Evolutionary conservation across 2,797 vertebrate genomes (phyloP), one percentile per base, ranked within the genome.

Genomic region (Neosilurus hyrtlii): DNA sequence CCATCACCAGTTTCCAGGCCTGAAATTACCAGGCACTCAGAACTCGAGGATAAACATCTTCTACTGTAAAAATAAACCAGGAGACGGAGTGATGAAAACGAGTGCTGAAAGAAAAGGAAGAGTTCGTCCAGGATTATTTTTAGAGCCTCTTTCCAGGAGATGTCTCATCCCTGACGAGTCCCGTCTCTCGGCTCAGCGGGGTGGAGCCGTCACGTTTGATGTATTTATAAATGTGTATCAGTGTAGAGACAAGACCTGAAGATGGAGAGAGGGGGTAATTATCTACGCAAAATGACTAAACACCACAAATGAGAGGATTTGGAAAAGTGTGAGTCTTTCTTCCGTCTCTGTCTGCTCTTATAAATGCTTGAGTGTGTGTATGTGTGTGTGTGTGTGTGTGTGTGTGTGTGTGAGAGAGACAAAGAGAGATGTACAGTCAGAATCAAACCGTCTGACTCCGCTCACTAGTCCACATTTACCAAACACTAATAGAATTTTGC

Each of bases 11-110:
- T 78, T 73, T 86, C 83, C 78, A 79, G 54, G 71, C 82, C 90
- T 88, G 89, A 90, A 94, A 94, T 94, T 93, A 94, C 91, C 94
- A 91, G 88, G 85, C 83, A 88, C 85, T 85, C 24, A 20, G 87
- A 88, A 72, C 90, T 92, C 83, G 70, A 91, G 92, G 89, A 90
- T 93, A 94, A 94, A 95, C 90, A 93, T 92, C 88, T 86, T 89
- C 82, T 92, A 87, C 90, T 90, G 81, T 84, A 84, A 84, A 84
- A 86, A 86, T 86, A 84, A 86, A 86, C 78, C 66, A 20, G 57
- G 82, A 79, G 78, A 49, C 16, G 14, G 79, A 86, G 59, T 67
- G 37, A 62, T 65, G 35, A 81, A 76, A 81, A 72, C 9, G 12
- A 57, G 63, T 10, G 59, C 83, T 77, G 30, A 75, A 71, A 79